These are phyloP conservation scores for Heliothis subflexa DNA, from an alignment of 1,140 invertebrate genomes.

Conservation along the genomic window DNA sequence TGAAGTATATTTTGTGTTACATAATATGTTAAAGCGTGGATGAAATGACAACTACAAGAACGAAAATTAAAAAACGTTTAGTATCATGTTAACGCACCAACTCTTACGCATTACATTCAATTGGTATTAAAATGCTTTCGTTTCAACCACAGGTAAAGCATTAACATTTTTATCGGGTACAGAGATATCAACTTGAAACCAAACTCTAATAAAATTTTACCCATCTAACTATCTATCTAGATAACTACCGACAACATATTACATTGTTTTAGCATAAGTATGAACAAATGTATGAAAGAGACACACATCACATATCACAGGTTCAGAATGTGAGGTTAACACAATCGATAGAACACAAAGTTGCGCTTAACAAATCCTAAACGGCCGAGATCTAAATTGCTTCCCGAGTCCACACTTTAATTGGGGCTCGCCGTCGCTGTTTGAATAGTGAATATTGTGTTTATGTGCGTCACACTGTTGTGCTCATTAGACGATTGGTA, in stretches of 20 bases:
- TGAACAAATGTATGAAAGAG: conserved; percentile 14
- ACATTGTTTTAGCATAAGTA: conserved; percentile 6
- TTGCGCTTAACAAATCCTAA: conserved; percentile 24
- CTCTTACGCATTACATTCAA: conserved; percentile 2
- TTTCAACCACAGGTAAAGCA: background rate
- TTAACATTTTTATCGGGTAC: background rate
- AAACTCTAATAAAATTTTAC: background rate
- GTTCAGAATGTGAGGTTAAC: conserved; percentile 5
- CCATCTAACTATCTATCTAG: background rate
- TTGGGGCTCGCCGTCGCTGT: conserved; percentile 67
- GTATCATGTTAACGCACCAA: conserved; percentile 20
- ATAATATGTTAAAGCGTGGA: conserved; percentile 54
- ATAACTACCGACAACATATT: background rate
- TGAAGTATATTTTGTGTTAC: conserved; percentile 59
- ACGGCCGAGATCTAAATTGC: conserved; percentile 21
- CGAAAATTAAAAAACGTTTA: background rate
- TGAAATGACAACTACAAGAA: background rate
- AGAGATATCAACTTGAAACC: background rate
- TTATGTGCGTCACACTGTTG: conserved; percentile 84
- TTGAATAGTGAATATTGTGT: conserved; percentile 81
- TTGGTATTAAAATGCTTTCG: background rate
- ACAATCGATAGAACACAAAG: conserved; percentile 8
- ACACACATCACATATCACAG: background rate
- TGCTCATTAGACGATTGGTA: conserved; percentile 81
- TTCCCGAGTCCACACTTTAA: conserved; percentile 52